phyloP scores from a whole-genome alignment of 2,113 vertebrate species.

The Rhinogobius similis region DNA sequence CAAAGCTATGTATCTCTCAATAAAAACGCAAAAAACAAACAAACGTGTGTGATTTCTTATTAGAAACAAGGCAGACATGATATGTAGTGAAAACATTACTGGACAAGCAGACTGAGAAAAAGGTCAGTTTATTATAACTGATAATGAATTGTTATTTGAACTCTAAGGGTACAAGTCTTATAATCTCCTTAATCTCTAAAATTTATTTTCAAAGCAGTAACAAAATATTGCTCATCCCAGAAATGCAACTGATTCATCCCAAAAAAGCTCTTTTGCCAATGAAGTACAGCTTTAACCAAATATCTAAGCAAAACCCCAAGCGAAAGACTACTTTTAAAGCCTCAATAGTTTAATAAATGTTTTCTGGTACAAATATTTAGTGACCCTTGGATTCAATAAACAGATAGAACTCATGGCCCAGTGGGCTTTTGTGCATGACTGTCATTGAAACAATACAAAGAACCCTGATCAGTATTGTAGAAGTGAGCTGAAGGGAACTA shows the following conservation, averaged over 20 bases:
- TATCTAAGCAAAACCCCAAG: conserved; percentile 39
- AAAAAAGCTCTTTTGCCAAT: conserved; percentile 20
- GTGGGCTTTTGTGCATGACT: conserved; percentile 68
- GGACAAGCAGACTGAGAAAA: conserved; percentile 34
- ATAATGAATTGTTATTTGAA: conserved; percentile 45
- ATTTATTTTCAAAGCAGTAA: conserved; percentile 35
- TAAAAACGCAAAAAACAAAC: neutral
- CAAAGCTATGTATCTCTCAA: neutral
- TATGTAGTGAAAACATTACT: conserved; percentile 20
- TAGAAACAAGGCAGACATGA: neutral
- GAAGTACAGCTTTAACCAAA: conserved; percentile 23
- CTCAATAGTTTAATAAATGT: conserved; percentile 46
- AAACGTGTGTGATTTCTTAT: neutral
- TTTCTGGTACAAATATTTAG: conserved; percentile 55
- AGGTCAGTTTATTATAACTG: conserved; percentile 63
- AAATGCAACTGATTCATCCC: conserved; percentile 19
- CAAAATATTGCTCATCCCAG: conserved; percentile 22
- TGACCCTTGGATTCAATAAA: conserved; percentile 50
- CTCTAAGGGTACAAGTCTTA: conserved; percentile 19
- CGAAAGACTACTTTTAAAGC: conserved; percentile 60
- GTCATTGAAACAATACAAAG: conserved; percentile 68
- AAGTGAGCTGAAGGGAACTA: conserved; percentile 71
- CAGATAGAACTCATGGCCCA: conserved; percentile 62
- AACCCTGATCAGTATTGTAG: conserved; percentile 68
- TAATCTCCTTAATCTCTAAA: conserved; percentile 40